These are phyloP conservation scores for Psilopogon haemacephalus DNA, from an alignment of 2,113 vertebrate genomes.

Conservation along the genomic window DNA sequence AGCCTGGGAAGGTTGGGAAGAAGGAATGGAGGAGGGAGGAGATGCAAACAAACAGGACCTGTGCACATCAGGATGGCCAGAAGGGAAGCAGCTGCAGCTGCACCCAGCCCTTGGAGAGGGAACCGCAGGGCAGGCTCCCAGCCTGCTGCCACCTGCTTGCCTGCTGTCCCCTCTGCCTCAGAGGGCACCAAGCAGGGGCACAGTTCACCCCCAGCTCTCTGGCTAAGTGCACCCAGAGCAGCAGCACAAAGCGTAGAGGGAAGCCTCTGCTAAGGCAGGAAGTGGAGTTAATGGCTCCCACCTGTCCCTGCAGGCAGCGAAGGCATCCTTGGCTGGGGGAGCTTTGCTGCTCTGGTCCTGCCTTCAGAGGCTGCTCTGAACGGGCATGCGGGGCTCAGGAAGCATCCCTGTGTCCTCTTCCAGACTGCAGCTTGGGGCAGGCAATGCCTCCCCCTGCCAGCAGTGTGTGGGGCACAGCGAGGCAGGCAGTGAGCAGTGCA, in stretches of 20 bases:
- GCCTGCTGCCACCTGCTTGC: neutral
- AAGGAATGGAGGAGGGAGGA: neutral
- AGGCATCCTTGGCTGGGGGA: neutral
- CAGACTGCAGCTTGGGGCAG: neutral
- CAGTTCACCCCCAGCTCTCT: neutral
- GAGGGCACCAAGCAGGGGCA: neutral
- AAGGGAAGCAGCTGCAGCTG: neutral
- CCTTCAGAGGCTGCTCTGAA: neutral
- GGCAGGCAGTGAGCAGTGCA: neutral
- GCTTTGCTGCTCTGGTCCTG: slow-evolving; percentile 10
- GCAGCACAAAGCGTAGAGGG: neutral
- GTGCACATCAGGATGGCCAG: neutral
- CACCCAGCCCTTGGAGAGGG: neutral
- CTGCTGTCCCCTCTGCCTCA: neutral
- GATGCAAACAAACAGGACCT: neutral
- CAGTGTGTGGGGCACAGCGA: neutral
- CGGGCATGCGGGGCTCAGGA: neutral
- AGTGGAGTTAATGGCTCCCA: slow-evolving; percentile 15
- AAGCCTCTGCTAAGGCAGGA: slow-evolving; percentile 31
- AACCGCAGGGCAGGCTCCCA: neutral
- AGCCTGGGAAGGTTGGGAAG: neutral
- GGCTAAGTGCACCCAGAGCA: neutral
- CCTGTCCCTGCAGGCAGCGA: slow-evolving; percentile 31
- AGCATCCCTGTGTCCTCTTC: neutral
- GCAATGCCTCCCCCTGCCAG: neutral